Base-by-base conservation (phyloP, 2,888 invertebrate species). In the Fragum whitleyi region DNA sequence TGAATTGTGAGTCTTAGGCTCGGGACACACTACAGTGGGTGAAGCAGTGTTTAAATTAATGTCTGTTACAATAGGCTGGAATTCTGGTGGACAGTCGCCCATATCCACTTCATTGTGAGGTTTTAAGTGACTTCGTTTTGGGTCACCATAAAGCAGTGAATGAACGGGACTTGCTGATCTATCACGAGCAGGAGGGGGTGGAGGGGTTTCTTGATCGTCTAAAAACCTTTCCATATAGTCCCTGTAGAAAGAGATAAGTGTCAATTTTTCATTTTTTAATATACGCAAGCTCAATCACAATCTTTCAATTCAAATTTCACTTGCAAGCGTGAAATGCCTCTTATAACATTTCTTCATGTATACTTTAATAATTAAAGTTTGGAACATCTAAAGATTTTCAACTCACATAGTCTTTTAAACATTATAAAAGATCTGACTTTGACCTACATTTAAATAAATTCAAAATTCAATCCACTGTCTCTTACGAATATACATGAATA, bases 141-240 rank as follows among this genome's bases (percentile, higher is more conserved):
- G 94, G 83, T 94, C 94, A 21, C 94, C 94, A 77, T 93, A 94
- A 6, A 95, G 92, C 16, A 95, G 89, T 16, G 94, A 94, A 85
- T 95, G 95, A 61, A 96, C 95, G 0, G 96, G 96, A 19, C 97
- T 97, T 32, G 96, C 96, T 75, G 96, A 96, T 29, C 96, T 95
- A 73, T 93, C 93, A 26, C 92, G 76, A 7, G 86, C 79, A 14
- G 87, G 83, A 9, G 14, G 47, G 70, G 86, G 85, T 67, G 87
- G 71, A 32, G 82, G 77, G 73, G 80, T 90, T 77, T 94, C 94
- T 93, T 97, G 97, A 92, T 98, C 97, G 79, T 93, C 93, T 90
- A 98, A 95, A 94, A 98, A 98, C 89, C 97, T 95, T 92, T 98
- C 98, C 97, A 98, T 97, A 93, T 97, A 97, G 94, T 98, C 98